Conservation (phyloP, 2,113 vertebrate genomes). For the Lophius piscatorius region DNA sequence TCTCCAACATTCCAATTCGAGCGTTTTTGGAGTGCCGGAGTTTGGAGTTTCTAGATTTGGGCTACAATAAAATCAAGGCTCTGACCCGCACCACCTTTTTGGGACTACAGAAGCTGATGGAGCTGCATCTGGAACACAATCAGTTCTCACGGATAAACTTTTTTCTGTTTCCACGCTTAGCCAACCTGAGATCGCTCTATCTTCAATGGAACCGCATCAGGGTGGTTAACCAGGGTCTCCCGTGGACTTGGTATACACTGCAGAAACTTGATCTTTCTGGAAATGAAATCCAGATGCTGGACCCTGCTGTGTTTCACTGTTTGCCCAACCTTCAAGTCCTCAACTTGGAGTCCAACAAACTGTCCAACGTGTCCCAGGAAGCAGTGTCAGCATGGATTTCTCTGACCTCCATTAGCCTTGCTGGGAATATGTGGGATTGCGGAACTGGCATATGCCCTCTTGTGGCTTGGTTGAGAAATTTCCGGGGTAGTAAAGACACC, state of each 20-base stretch:
- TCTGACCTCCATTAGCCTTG: constrained; percentile 92
- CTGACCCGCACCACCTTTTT: constrained; percentile 95
- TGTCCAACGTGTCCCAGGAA: constrained; percentile 96
- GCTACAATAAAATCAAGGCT: constrained; percentile 95
- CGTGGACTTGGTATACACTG: constrained; percentile 97
- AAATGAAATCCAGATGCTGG: constrained; percentile 93
- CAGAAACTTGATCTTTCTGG: constrained; percentile 98
- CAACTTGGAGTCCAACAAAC: constrained; percentile 97
- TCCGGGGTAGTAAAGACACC: constrained; percentile 94
- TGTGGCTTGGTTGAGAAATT: constrained; percentile 94
- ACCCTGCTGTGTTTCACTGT: constrained; percentile 95
- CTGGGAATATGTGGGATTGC: constrained; percentile 98
- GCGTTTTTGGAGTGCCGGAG: constrained; percentile 96
- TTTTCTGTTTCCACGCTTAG: constrained; percentile 95
- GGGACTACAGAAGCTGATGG: constrained; percentile 92
- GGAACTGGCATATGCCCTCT: constrained; percentile 93
- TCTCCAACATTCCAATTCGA: constrained; percentile 91
- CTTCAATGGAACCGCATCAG: constrained; percentile 97
- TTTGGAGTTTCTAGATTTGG: constrained; percentile 96
- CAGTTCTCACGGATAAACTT: constrained; percentile 99
- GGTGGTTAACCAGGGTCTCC: constrained; percentile 93
- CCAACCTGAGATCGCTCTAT: constrained; percentile 94
- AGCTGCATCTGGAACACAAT: constrained; percentile 97
- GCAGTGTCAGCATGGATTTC: constrained; percentile 96
- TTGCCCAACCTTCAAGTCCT: constrained; percentile 96